Conservation (phyloP, 2,113 vertebrate species). For the Athene noctua region DNA sequence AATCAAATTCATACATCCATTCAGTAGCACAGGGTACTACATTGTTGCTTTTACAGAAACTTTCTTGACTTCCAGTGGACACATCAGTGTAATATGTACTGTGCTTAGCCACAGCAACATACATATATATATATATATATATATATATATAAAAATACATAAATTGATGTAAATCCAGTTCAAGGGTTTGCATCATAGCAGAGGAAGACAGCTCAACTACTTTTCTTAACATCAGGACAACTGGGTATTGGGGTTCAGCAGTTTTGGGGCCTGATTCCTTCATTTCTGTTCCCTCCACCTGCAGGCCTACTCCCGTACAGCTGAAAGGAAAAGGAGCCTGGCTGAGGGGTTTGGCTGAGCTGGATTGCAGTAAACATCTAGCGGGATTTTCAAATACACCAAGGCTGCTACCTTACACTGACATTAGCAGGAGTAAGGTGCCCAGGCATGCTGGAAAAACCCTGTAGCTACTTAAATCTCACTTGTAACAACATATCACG, state of each 20-base stretch:
- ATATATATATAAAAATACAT: neutral
- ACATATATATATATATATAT: neutral
- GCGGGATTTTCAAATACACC: neutral
- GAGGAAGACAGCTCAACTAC: neutral
- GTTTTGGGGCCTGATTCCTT: neutral
- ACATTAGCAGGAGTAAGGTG: neutral
- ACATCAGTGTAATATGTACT: neutral
- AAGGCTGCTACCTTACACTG: neutral
- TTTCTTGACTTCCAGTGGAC: neutral
- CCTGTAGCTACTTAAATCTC: neutral
- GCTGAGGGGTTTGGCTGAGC: neutral
- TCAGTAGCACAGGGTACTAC: neutral
- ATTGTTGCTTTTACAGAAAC: neutral
- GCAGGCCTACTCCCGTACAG: neutral
- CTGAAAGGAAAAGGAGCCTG: neutral
- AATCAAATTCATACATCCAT: neutral
- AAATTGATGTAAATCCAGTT: neutral
- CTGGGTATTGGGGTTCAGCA: neutral
- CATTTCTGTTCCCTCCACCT: neutral
- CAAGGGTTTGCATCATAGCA: neutral
- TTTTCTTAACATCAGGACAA: neutral
- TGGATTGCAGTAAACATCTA: neutral
- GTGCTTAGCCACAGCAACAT: neutral
- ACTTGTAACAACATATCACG: neutral
- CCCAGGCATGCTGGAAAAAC: neutral